Base-by-base conservation (phyloP, 2,113 vertebrate genomes). In the Parotia lawesii region DNA sequence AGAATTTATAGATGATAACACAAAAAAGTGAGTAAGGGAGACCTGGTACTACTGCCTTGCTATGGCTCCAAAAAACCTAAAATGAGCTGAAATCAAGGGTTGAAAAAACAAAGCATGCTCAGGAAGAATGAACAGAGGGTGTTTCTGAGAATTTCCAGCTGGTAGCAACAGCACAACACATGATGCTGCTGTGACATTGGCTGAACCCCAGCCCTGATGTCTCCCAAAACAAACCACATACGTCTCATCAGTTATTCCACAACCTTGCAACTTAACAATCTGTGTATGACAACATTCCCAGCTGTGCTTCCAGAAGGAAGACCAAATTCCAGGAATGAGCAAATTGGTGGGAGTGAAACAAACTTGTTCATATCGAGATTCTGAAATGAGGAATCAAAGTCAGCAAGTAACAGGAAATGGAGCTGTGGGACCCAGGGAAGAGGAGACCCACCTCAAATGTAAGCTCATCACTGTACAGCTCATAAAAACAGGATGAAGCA, bases 111-210 rank as follows among this genome's bases (percentile, higher is more conserved):
- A 82, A 91, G 60, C 23, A 57, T 45, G 58, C 44, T 77, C 48
- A 42, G 48, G 50, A 69, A 72, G 56, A 81, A 90, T 65, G 40
- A 67, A 51, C 0, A 4, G 47, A 75, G 90, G 42, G 82, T 42
- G 67, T 75, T 96, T 60, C 72, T 90, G 79, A 95, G 85, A 87
- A 71, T 38, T 85, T 89, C 83, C 85, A 93, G 86, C 94, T 96
- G 87, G 85, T 71, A 96, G 65, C 53, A 78, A 90, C 64, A 87
- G 72, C 64, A 5, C 24, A 91, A 81, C 85, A 71, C 58, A 64
- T 74, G 80, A 94, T 1, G 18, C 72, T 87, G 87, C 84, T 53
- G 67, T 92, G 93, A 94, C 94, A 85, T 28, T 73, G 87, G 72
- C 65, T 84, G 77, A 94, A 79, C 47, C 50, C 74, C 87, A 90